Base-by-base conservation (phyloP, 2,113 vertebrate genomes). In the Willisornis vidua region DNA sequence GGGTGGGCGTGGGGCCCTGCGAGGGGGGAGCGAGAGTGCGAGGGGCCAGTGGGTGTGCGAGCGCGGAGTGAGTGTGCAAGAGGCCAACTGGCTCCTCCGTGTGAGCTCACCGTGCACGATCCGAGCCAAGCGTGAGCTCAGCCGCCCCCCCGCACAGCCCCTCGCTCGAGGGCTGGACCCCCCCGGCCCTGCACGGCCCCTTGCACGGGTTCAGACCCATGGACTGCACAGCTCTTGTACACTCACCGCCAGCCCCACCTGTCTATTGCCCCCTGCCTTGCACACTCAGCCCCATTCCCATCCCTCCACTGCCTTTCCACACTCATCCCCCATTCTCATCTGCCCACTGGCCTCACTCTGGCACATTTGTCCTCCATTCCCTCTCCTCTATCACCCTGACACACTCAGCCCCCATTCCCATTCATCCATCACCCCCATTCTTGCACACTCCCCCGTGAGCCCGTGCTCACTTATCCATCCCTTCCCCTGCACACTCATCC, bases 271-370 rank as follows among this genome's bases (percentile, higher is more conserved):
- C 10, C 19, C 24, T 4, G 28, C 46, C 70, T 18, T 10, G 87
- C 39, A 28, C 70, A 0, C 70, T 48, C 71, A 22, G 14, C 6
- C 18, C 33, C 23, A 3, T 1, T 14, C 25, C 76, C 12, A 4
- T 11, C 37, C 37, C 37, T 26, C 52, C 28, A 1, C 55, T 16
- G 51, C 52, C 13, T 13, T 29, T 10, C 19, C 37, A 54, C 78
- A 1, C 70, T 35, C 39, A 0, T 20, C 54, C 68, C 18, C 33
- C 23, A 3, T 1, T 14, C 25, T 68, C 12, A 5, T 11, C 37
- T 28, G 33, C 23, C 52, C 28, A 1, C 55, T 13, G 51, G 45
- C 13, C 70, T 35, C 39, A 0, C 18, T 46, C 68, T 39, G 6
- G 45, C 70, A 61, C 61, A 10, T 7, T 39, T 24, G 24, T 12